Evolutionary conservation across 2,888 invertebrate genomes (phyloP).

Genomic region (Drosophila engyochracea): DNA sequence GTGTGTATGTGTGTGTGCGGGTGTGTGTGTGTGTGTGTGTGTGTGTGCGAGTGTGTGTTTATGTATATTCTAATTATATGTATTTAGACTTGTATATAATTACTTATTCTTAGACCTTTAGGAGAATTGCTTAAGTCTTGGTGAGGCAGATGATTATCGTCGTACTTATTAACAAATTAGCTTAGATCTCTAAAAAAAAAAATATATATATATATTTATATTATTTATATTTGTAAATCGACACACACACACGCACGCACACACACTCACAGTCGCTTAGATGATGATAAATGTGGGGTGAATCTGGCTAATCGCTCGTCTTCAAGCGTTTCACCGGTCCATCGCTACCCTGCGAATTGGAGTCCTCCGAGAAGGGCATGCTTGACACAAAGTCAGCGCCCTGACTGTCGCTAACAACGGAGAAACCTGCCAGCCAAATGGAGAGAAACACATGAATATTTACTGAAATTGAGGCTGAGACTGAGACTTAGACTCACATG

Average conservation of each 20-base stretch:
- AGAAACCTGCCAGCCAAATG: constrained; percentile 89
- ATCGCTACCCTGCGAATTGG: constrained; percentile 95
- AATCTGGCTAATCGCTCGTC: constrained; percentile 86
- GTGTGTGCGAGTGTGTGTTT: background rate
- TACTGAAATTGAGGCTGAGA: background rate
- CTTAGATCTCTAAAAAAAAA: constrained; percentile 27
- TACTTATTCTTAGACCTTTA: constrained; percentile 45
- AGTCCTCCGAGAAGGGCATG: constrained; percentile 95
- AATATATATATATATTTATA: background rate
- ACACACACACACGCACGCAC: background rate
- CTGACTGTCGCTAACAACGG: constrained; percentile 95
- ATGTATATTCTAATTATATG: background rate
- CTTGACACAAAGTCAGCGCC: constrained; percentile 95
- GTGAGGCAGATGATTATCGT: constrained; percentile 71
- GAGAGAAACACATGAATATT: background rate
- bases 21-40: background rate
- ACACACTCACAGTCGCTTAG: constrained; percentile 13
- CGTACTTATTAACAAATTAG: constrained; percentile 22
- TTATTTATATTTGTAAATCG: background rate
- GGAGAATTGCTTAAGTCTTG: constrained; percentile 71
- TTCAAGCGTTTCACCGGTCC: constrained; percentile 91
- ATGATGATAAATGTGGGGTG: constrained; percentile 38
- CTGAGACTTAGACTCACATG: constrained; percentile 87
- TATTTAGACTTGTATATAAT: constrained; percentile 5
- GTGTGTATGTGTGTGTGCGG: background rate